Base-by-base conservation (phyloP, 2,888 invertebrate genomes). In the Pseudeuparius sepicola region DNA sequence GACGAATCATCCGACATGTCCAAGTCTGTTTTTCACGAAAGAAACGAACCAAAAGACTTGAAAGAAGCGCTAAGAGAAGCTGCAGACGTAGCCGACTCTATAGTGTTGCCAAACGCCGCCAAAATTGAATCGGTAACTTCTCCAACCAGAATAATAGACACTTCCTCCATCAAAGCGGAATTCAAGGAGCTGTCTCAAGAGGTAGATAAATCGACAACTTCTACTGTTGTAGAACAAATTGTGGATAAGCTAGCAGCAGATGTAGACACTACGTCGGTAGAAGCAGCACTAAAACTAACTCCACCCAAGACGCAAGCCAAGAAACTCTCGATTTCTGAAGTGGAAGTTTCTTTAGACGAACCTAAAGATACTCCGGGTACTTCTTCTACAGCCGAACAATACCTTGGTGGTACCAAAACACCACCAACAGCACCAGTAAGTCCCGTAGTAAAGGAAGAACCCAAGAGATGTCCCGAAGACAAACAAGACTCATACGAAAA, bases 381-480 rank as follows among this genome's bases (percentile, higher is more conserved):
- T 24, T 52, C 53, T 5, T 55, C 55, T 24, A 45, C 54, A 12
- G 10, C 13, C 9, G 10, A 10, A 7, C 25, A 9, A 25, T 10
- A 10, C 25, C 10, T 24, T 14, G 40, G 40, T 11, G 42, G 42
- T 11, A 42, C 32, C 30, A 28, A 24, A n/a, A 78, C 78, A 15
- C 78, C 78, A 39, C 77, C 78, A 24, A 78, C 78, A 14, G 78
- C 73, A 5, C 78, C 78, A 14, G 76, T 76, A 1, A 78, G 78
- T 56, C 78, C 78, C 4, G 52, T 54, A 32, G 43, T 55, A 20
- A 53, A 51, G 41, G 57, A 57, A n/a, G n/a, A n/a, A n/a, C n/a
- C n/a, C n/a, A n/a, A n/a, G n/a, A n/a, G n/a, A n/a, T n/a, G n/a
- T 30, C 42, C 36, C 14, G 40, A 38, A 25, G 6, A 73, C 4